Evolutionary conservation across 23 tunicate genomes (phyloP), one percentile per base, ranked within the genome.

Genomic region (Styela plicata): DNA sequence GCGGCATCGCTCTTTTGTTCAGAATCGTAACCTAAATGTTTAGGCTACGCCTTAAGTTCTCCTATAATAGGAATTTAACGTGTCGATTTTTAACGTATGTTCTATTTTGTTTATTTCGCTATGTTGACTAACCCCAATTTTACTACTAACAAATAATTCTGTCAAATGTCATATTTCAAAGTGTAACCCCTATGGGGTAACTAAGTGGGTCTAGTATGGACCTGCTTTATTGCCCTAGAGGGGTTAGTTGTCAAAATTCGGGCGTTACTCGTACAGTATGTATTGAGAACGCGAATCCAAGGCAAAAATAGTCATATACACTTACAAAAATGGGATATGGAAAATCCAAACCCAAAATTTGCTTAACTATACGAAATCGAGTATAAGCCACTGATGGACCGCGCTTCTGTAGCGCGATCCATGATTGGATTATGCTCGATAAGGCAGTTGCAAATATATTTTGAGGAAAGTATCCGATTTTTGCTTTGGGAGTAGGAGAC

Each of bases 21-120:
- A 88, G 98, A 93, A 81, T 81, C 98, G 92, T 93, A 93, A 88
- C 93, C 82, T 93, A 70, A 74, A 33, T 64, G 93, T 93, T 93
- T 86, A 86, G 91, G 76, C 33, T 76, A 78, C 82, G 71, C 33
- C 70, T n/a, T 44, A 83, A 24, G 90, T 87, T 87, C 77, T 93
- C 98, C 93, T 93, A 93, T 66, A 83, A 32, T 93, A 93, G 98
- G 98, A 78, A 83, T 28, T 83, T 76, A 76, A 44, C 57, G 57
- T 44, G 57, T 44, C 57, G 57, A 44, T 5, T 67, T 27, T 76
- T 53, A 36, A 52, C 23, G 36, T 33, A 76, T 44, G 31, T 44
- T 53, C n/a, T n/a, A n/a, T 1, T 1, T n/a, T 76, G 81, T 31
- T 57, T 36, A 36, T 53, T 76, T 57, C 77, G 32, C 34, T 21